A percentile compares a stretch with the other conserved stretches of the same genome.
These are phyloP conservation scores for Ceramica pisi DNA, from an alignment of 2,888 invertebrate genomes.

Conservation along the genomic window DNA sequence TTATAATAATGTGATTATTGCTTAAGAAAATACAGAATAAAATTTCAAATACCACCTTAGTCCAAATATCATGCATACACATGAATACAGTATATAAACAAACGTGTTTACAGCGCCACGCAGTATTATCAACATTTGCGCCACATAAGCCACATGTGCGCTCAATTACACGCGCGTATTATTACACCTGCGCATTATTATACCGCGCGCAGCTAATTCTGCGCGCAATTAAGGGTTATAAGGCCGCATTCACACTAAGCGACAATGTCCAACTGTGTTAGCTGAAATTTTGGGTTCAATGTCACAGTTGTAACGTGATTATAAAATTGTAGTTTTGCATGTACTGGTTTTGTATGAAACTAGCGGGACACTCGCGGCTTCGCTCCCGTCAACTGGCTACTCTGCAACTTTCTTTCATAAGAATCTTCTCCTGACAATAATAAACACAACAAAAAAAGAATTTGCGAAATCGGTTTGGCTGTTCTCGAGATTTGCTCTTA, in stretches of 20 bases:
- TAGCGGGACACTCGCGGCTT: too few species aligned
- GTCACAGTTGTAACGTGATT: conserved; percentile 22
- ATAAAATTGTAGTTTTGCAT: conserved; percentile 10
- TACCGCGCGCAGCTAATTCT: conserved; percentile 54
- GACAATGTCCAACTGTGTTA: conserved; percentile 39
- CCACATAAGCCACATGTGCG: conserved; percentile 52
- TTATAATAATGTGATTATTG: too few species aligned
- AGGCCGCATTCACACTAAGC: conserved; percentile 30
- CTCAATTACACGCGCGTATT: conserved; percentile 54
- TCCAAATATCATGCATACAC: conserved; percentile 18
- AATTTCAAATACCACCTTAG: too few species aligned
- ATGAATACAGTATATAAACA: conserved; percentile 44
- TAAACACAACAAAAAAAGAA: too few species aligned
- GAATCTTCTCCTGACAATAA: too few species aligned
- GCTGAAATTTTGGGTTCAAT: conserved; percentile 24
- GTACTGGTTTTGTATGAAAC: neutral
- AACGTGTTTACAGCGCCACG: conserved; percentile 50
- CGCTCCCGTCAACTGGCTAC: too few species aligned
- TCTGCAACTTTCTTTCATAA: too few species aligned
- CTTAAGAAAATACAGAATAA: too few species aligned
- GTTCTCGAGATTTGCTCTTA: too few species aligned
- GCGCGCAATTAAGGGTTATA: conserved; percentile 50
- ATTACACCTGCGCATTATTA: conserved; percentile 63
- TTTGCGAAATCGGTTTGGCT: too few species aligned
- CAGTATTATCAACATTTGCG: conserved; percentile 51